Conservation (phyloP, 2,888 invertebrate species). For the Erebia palarica region DNA sequence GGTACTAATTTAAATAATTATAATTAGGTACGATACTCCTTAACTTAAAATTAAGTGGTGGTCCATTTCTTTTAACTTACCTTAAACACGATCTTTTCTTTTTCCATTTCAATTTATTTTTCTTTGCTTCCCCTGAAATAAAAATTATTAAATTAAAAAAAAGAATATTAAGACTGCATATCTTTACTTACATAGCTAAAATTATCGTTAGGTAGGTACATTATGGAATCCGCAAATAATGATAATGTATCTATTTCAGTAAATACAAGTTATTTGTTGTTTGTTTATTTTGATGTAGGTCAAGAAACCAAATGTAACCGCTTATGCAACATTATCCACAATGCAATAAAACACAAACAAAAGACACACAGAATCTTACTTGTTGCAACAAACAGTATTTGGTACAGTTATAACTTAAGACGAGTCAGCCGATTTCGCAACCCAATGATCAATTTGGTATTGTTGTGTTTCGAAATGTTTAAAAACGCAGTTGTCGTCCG, state of each 20-base stretch:
- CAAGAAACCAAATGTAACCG: slow-evolving; percentile 5
- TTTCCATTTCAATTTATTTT: slow-evolving; percentile 58
- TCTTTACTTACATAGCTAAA: too few species aligned
- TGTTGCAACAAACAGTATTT: slow-evolving; percentile 21
- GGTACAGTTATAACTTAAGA: slow-evolving; percentile 25
- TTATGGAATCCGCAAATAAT: too few species aligned
- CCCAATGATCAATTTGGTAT: slow-evolving; percentile 30
- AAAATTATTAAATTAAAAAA: slow-evolving; percentile 19
- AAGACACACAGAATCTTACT: background rate
- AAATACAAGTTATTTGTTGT: background rate
- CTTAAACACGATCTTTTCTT: slow-evolving; percentile 75
- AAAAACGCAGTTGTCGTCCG: slow-evolving; percentile 19
- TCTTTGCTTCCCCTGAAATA: slow-evolving; percentile 38
- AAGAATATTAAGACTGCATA: background rate
- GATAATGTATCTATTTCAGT: too few species aligned
- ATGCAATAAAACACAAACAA: slow-evolving; percentile 3
- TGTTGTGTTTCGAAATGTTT: slow-evolving; percentile 27
- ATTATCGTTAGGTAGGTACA: too few species aligned
- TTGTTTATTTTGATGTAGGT: background rate
- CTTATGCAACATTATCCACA: slow-evolving; percentile 3
- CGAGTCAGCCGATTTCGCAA: slow-evolving; percentile 28
- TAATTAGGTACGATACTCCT: too few species aligned
- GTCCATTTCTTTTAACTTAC: slow-evolving; percentile 50
- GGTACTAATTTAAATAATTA: too few species aligned
- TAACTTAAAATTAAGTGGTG: too few species aligned